These are phyloP conservation scores for Chymomyza amoena DNA, from an alignment of 2,888 invertebrate species.

Conservation along the genomic window DNA sequence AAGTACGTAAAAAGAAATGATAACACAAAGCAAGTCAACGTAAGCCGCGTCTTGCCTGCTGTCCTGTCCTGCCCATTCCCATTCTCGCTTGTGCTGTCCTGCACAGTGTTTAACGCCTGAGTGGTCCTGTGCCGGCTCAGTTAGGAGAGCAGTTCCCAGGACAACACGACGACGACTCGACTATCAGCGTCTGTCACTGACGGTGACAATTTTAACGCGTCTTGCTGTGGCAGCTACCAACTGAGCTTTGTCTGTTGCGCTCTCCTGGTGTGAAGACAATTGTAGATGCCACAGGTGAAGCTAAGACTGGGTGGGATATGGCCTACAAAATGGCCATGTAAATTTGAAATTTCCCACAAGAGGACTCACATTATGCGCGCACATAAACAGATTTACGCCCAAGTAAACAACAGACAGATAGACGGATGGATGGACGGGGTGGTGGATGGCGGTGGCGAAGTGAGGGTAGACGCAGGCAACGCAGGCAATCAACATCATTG, in stretches of 20 bases:
- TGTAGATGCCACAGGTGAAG: conserved; percentile 47
- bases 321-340: background rate
- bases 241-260: conserved; percentile 37
- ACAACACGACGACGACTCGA: too few relatives aligned
- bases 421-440: background rate
- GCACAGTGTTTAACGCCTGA: conserved; percentile 6
- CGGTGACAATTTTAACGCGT: conserved; percentile 67
- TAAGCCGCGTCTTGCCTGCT: background rate
- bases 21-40: background rate
- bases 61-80: background rate
- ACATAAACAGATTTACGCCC: conserved; percentile 47
- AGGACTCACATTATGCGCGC: conserved; percentile 1
- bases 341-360: background rate
- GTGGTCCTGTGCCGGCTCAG: background rate
- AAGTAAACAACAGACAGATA: background rate
- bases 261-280: background rate
- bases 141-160: background rate
- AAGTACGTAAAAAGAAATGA: background rate
- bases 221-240: conserved; percentile 52
- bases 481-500: background rate
- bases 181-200: conserved; percentile 44
- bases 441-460: too few relatives aligned
- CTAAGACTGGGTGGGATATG: background rate
- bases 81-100: background rate
- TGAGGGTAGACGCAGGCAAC: background rate